Evolutionary conservation across 2,888 invertebrate genomes (phyloP), one percentile per base, ranked within the genome.

Genomic region (Ferrisia virgata): DNA sequence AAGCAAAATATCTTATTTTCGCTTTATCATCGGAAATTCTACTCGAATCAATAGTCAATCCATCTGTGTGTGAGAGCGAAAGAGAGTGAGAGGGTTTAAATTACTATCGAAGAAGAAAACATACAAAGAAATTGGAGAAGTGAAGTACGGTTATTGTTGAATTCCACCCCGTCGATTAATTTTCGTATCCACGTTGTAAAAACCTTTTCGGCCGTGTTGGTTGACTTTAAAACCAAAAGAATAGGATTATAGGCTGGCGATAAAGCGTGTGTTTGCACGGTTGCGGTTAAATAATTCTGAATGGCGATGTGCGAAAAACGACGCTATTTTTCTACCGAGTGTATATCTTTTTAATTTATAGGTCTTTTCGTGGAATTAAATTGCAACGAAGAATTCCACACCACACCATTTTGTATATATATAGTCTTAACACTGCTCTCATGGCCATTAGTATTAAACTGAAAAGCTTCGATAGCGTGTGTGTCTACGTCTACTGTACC

Each of bases 281-380:
- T 76, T 76, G 72, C 72, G 72, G 72, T 76, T 76, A 76, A 76
- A 36, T 36, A 76, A 76, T 76, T 76, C 36, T 36, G 72, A 76
- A 76, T 76, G 72, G 72, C 36, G 72, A 76, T 76, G 72, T 76
- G 72, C 72, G 72, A 76, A 76, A 76, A 76, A 76, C 72, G 18
- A 76, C 72, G 72, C 69, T 76, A 18, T 76, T 76, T 76, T 76
- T 76, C 72, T 18, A 18, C 33, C 33, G 18, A 36, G 36, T 18
- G 36, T 76, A 33, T 76, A 22, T 76, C n/a, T 76, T 76, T 76
- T 76, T 76, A 76, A 76, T 76, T 76, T 76, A 36, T 76, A 33
- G 18, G 36, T 76, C 72, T 76, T 76, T 33, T n/a, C 6, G 36
- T 18, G 9, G 36, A 76, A 76, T 76, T 76, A 36, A 33, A 76